Base-by-base conservation (phyloP, 92 coral and sea anemone genomes). In the Parazoanthus darwini region DNA sequence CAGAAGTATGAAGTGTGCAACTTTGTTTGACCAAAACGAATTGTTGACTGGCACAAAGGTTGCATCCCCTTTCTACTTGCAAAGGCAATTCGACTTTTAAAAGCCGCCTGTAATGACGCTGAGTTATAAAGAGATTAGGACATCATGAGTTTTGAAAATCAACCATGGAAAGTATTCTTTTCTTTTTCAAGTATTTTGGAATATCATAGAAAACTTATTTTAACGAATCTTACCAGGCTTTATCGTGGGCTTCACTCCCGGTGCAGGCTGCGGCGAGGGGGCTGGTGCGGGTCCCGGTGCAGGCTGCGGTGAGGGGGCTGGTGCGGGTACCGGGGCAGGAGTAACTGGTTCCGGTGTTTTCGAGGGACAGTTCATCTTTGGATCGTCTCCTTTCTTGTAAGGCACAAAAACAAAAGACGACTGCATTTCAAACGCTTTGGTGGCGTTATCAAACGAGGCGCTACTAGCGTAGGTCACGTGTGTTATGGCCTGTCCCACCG, bases 331-430 rank as follows among this genome's bases (percentile, higher is more conserved):
- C 3, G 51, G n/a, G 9, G 16, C 9, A 16, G 87, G 87, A 29
- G 8, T 48, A 1, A 48, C 68, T 18, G 87, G 79, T 16, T 56
- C 29, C 50, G 68, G 79, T 23, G 22, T 46, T 15, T 43, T 71
- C 6, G 79, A 11, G 15, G 79, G 68, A 81, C 98, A 95, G 79
- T 95, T 91, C 86, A 88, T 81, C 63, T 88, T 83, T 2, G 96
- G 88, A 81, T 95, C 88, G 46, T 88, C 89, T 36, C 89, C 92
- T 39, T 67, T 79, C 85, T 91, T 67, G 67, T 74, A 86, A 22
- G 98, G 96, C 15, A 88, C 88, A 6, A 92, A 88, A n/a, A 93
- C 89, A 78, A 88, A 95, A 8, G 98, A 95, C n/a, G 94, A 85
- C 79, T 89, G 92, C 23, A 77, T 35, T 6, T 91, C 92, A 59